Evolutionary conservation across 2,888 invertebrate genomes (phyloP), one percentile per base, ranked within the genome.

Genomic region (Aphidius colemani): DNA sequence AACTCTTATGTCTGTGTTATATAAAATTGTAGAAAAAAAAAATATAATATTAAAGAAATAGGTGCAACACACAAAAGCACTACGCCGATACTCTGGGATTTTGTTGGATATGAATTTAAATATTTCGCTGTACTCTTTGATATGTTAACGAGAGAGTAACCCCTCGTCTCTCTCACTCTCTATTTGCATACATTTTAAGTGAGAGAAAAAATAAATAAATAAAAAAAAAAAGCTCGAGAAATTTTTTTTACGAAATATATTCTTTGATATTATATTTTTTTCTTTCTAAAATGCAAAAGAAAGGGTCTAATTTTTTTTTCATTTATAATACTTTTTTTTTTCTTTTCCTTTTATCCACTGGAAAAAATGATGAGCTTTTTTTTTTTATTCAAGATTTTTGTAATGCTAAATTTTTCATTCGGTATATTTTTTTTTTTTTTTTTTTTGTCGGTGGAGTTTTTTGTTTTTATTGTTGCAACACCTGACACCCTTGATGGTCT

Each of bases 81-180:
- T 46, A 57, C 11, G 53, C 62, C 70, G 69, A 75, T 75, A 74
- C 70, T 66, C 59, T 62, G 61, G 63, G 60, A 63, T 67, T 69
- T 72, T 67, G 64, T 64, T 59, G 61, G 60, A 75, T 77, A 78
- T 79, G 78, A 78, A 81, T 80, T 80, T 78, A 77, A 79, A 80
- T 78, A 79, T 73, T 73, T 69, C 70, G 65, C 64, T 65, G 70
- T 43, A 8, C 68, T 71, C 78, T 80, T 81, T 80, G 81, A 81
- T 78, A 81, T 80, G 81, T 76, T 81, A 80, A 80, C 75, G 72
- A 76, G 73, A 71, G 30, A 30, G 30, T 30, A 30, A 30, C 30
- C 30, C 5, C 30, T 30, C 30, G 1, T 30, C 5, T 30, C 30
- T 30, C 69, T 66, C 67, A 18, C 18, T 9, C 18, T 11, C 44